A percentile compares a stretch with the other conserved stretches of the same genome.
Conservation (phyloP, 2,113 vertebrate species). For the Cygnus atratus region DNA sequence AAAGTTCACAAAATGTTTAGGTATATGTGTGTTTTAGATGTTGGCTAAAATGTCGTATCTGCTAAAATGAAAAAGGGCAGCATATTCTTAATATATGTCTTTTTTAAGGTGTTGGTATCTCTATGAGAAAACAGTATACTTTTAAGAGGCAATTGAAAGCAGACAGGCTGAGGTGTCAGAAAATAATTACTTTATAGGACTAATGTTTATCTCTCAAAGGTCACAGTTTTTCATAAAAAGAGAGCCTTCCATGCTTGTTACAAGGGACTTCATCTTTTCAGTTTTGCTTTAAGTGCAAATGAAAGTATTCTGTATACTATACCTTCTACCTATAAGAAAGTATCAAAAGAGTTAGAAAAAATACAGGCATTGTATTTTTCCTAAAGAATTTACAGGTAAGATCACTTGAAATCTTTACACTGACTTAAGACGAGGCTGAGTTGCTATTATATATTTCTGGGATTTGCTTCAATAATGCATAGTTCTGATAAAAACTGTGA, state of each 20-base stretch:
- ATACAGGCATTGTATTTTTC: not conserved
- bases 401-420: not conserved
- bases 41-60: not conserved
- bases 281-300: not conserved
- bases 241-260: not conserved
- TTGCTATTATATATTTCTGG: not conserved
- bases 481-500: not conserved
- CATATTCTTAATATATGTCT: not conserved
- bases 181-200: conserved; percentile 30
- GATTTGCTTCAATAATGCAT: not conserved
- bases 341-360: not conserved
- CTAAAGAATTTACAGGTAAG: not conserved
- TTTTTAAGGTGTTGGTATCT: not conserved
- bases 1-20: not conserved
- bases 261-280: not conserved
- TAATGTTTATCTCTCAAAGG: conserved; percentile 5
- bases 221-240: not conserved
- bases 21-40: not conserved
- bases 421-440: not conserved
- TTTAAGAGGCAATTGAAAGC: not conserved
- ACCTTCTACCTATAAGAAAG: not conserved
- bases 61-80: not conserved
- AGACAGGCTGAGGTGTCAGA: not conserved
- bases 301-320: not conserved
- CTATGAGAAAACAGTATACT: not conserved